Conservation (phyloP, 1,140 invertebrate species). For the Linepithema humile region DNA sequence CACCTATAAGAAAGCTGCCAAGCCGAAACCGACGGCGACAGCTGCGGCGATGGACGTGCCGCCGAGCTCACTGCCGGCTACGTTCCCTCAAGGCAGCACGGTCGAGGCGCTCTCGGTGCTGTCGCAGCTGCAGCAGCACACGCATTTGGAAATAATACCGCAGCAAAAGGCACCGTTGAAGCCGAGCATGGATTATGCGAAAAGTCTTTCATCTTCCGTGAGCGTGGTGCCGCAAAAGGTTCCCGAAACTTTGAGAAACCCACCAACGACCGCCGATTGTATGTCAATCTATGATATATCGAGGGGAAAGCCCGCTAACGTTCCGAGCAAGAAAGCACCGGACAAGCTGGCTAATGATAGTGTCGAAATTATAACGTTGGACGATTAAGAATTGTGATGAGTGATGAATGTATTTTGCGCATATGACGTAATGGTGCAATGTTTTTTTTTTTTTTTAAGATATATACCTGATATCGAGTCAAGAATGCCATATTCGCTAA, state of each 20-base stretch:
- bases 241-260: constrained; percentile 59
- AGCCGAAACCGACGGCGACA: constrained; percentile 52
- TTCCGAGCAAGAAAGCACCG: constrained; percentile 49
- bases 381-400: constrained; percentile 74
- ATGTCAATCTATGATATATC: constrained; percentile 75
- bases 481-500: no score
- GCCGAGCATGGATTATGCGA: constrained; percentile 69
- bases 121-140: constrained; percentile 87
- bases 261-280: constrained; percentile 58
- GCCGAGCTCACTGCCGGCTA: constrained; percentile 35
- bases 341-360: constrained; percentile 75
- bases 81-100: constrained; percentile 54
- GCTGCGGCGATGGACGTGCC: constrained; percentile 60
- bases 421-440: background rate
- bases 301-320: constrained; percentile 61
- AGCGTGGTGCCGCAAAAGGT: constrained; percentile 71
- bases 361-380: constrained; percentile 82
- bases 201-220: constrained; percentile 67
- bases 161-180: constrained; percentile 72
- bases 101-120: constrained; percentile 75
- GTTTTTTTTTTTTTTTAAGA: background rate
- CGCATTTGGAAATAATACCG: constrained; percentile 87
- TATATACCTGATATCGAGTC: no score
- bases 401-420: background rate
- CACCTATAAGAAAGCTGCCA: constrained; percentile 66